Evolutionary conservation across 2,888 invertebrate species (phyloP), one percentile per base, ranked within the genome.

Genomic region (Nycteola revayana): DNA sequence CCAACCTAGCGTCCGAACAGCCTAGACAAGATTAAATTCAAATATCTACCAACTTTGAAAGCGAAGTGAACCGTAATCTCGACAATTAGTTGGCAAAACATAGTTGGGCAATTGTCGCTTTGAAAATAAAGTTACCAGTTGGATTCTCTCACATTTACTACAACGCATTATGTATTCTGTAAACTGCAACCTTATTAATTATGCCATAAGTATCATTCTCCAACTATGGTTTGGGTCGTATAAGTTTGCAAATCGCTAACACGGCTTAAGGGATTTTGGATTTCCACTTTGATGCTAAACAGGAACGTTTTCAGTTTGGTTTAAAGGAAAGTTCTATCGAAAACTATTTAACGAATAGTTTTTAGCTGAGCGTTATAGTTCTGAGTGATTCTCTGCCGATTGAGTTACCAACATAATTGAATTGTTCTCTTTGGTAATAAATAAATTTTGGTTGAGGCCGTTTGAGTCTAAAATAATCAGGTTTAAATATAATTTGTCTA

Each of bases 261-360:
- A 73, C 69, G 66, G 81, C 81, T 86, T 85, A 83, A 72, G 71
- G 83, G 83, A 84, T 86, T 83, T 77, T 59, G 65, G 69, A 78
- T 71, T 81, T 80, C 73, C 73, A 76, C 79, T 84, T 80, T 76
- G 78, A 80, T 77, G 70, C 72, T 78, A 73, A 79, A 75, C 73
- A 79, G 76, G 57, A 75, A 60, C 76, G 67, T 75, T 79, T 75
- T 72, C 67, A 76, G 70, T 78, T 77, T 55, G 52, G 71, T 74
- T 54, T 69, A 73, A 60, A 67, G 72, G 64, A 73, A 80, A 80
- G 70, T 79, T 82, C 18, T 20, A 60, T 38, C 56, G 44, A 55
- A 63, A 81, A 76, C 75, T 79, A 73, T 71, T 68, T 66, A 61
- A 66, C 64, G 55, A 65, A 68, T 69, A 66, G 72, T 66, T 70